phyloP scores from a whole-genome alignment of 2,888 invertebrate genomes.

The Amblyteles armatorius region DNA sequence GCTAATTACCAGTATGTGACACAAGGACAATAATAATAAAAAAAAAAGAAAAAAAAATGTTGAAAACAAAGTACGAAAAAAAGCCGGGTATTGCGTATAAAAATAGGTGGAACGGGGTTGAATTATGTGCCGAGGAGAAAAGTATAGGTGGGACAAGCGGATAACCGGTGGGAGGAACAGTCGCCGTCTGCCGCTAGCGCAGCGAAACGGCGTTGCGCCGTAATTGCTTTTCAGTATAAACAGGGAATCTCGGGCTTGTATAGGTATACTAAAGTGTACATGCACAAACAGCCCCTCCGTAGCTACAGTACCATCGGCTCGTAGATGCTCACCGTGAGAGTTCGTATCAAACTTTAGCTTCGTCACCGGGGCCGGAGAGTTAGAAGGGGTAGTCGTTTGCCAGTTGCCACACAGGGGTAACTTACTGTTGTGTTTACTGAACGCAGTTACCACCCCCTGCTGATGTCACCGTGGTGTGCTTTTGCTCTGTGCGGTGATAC shows the following conservation, averaged over 20 bases:
- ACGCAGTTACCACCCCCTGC: conserved; percentile 77
- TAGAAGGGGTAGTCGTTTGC: conserved; percentile 77
- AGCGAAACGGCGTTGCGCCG: conserved; percentile 62
- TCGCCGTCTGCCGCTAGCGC: conserved; percentile 51
- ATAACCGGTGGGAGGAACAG: conserved; percentile 44
- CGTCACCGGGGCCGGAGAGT: conserved; percentile 46
- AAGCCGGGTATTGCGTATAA: not conserved
- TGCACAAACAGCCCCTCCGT: conserved; percentile 18
- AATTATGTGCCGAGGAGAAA: conserved; percentile 29
- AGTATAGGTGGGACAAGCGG: conserved; percentile 29
- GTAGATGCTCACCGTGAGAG: conserved; percentile 50
- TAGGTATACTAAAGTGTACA: conserved; percentile 46
- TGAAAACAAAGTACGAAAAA: conserved; percentile 15
- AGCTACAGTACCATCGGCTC: conserved; percentile 23
- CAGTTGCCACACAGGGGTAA: conserved; percentile 76
- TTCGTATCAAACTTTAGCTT: conserved; percentile 65
- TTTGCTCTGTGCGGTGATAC: conserved; percentile 24
- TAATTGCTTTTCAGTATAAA: conserved; percentile 82
- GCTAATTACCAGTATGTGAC: conserved; percentile 62
- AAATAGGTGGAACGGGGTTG: conserved; percentile 13
- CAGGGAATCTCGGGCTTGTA: conserved; percentile 64
- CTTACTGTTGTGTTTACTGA: conserved; percentile 83
- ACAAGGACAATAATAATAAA: conserved; percentile 29
- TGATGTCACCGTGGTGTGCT: conserved; percentile 55
- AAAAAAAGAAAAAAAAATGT: conserved; percentile 56